Base-by-base conservation (phyloP, 2,797 vertebrate species). In the Gobionotothen gibberifrons region DNA sequence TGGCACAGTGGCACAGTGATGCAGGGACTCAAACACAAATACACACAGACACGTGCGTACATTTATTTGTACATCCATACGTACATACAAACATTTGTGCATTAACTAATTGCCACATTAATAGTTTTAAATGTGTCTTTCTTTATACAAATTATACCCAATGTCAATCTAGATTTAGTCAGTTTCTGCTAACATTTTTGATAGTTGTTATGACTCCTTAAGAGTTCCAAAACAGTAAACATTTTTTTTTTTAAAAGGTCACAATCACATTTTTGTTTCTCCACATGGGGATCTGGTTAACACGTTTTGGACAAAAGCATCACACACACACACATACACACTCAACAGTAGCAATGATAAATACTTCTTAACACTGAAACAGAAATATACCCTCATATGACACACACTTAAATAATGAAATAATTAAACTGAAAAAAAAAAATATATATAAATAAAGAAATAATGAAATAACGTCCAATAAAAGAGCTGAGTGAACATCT, bases 401-500 rank as follows among this genome's bases (percentile, higher is more conserved):
- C 63, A 81, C 67, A 84, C 61, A 82, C 74, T 76, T 79, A 80
- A 91, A 87, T 81, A 70, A 87, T 81, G 61, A 51, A 85, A 60
- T 80, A 85, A 82, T 7, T 39, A 53, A 72, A 82, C 68, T 16
- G 17, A 19, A 56, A 69, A 78, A 79, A 59, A 44, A 48, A 73
- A 46, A 69, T 73, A 86, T 83, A 85, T 57, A 86, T 66, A 86
- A 52, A 39, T 49, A 79, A 67, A 78, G 82, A 81, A 83, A 86
- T 71, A 87, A 88, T 79, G 61, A 90, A 93, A 93, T 87, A 91
- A 91, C 68, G 70, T 90, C 90, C 91, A 93, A 93, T 93, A 93
- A 94, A 94, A 92, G 89, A 93, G 90, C 92, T 82, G 87, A 89
- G 86, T 90, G 93, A 94, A 93, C 92, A 93, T 91, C 90, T 93